A percentile compares a stretch with the other conserved stretches of the same genome.
Conservation (phyloP, 2,888 invertebrate species). For the Xestia sexstrigata region DNA sequence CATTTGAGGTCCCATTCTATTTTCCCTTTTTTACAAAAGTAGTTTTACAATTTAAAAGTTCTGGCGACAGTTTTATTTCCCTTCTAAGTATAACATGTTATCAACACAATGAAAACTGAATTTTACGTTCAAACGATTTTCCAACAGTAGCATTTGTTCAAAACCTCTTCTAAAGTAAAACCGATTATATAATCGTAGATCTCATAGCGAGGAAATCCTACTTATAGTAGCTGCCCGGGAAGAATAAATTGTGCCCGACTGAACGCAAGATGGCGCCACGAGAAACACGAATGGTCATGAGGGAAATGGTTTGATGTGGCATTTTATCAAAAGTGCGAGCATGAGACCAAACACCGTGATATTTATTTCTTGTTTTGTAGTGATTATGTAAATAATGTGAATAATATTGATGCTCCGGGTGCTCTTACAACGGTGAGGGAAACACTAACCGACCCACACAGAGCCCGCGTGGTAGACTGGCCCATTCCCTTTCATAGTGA, state of each 20-base stretch:
- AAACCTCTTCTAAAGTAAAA: conserved; percentile 46
- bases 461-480: not conserved
- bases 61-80: not conserved
- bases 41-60: not conserved
- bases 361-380: not conserved
- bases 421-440: not conserved
- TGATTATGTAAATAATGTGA: not conserved
- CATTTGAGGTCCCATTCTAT: not conserved
- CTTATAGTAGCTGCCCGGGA: conserved; percentile 43
- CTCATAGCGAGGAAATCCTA: conserved; percentile 56
- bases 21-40: not conserved
- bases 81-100: not conserved
- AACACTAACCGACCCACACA: not conserved
- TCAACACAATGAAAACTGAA: conserved; percentile 3
- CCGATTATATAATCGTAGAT: conserved; percentile 56
- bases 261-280: conserved; percentile 64
- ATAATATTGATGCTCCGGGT: not conserved
- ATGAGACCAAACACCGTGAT: too few relatives aligned
- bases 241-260: conserved; percentile 65
- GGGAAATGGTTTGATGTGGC: conserved; percentile 27
- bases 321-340: not conserved
- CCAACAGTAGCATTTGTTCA: conserved; percentile 40
- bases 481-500: too few relatives aligned
- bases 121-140: conserved; percentile 28
- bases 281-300: conserved; percentile 23